Evolutionary conservation across 2,113 vertebrate species (phyloP), one percentile per base, ranked within the genome.

Genomic region (Stigmatopora argus): DNA sequence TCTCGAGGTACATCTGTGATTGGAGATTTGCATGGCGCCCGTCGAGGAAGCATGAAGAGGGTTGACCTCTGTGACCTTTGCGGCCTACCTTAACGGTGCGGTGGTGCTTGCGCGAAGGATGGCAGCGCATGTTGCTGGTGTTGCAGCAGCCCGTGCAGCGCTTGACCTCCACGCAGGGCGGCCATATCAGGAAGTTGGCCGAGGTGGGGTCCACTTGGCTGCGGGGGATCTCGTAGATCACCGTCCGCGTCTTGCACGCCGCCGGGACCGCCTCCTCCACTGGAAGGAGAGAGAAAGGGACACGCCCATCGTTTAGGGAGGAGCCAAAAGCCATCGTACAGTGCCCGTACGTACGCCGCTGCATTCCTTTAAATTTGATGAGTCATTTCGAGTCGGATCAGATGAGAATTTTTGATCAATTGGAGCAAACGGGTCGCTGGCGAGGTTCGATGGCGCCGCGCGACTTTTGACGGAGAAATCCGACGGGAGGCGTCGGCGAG

Each of bases 181-280:
- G 97, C 97, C 97, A 99, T 86, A 99, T 94, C 89, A 99, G 91
- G 86, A 99, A 99, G 87, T 98, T 99, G 83, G 95, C 96, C 1
- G 97, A 95, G 1, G 96, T 97, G 80, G 97, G 94, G 86, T 99
- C 97, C 56, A 99, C 96, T 91, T 98, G 96, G 85, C 95, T 96
- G 85, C 97, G 93, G 78, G 96, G 95, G 83, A 98, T 99, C 92
- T 99, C 97, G 0, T 98, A 99, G 81, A 98, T 97, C 87, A 98
- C 97, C 15, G 95, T 98, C 73, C 96, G 92, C 3, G 95, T 96
- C 91, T 98, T 98, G 76, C 97, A 98, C 83, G 91, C 90, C 0
- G 96, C 96, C 0, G 95, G 95, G 79, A 96, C 92, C 45, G 96
- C 96, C 82, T 99, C 96, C 87, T 99, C 96, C 0, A 86, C 86